Evolutionary conservation across 1,140 invertebrate genomes (phyloP).

Genomic region (Penaeus chinensis): DNA sequence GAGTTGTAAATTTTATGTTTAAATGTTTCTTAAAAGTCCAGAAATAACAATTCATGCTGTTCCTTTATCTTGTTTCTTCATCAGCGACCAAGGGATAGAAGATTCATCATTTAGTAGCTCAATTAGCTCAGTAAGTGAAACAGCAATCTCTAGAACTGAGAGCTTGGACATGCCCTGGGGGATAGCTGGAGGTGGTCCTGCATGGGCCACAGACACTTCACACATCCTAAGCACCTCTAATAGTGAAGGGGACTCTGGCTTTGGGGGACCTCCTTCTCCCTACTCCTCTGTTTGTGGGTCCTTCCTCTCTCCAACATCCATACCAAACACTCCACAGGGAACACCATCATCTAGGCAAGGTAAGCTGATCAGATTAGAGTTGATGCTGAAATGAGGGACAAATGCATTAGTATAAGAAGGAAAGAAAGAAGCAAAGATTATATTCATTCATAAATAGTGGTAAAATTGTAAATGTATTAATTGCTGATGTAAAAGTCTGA

Average conservation of each 20-base stretch:
- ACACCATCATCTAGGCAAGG: slow-evolving; percentile 57
- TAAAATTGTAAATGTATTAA: too few relatives aligned
- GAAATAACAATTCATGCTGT: too few relatives aligned
- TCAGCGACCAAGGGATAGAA: slow-evolving; percentile 66
- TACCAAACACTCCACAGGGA: slow-evolving; percentile 53
- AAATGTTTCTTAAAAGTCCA: too few relatives aligned
- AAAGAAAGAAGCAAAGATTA: neutral
- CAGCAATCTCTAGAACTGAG: slow-evolving; percentile 52
- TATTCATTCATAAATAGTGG: too few relatives aligned
- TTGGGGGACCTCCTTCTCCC: slow-evolving; percentile 64
- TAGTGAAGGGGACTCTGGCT: slow-evolving; percentile 65
- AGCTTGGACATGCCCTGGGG: slow-evolving; percentile 54
- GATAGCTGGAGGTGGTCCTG: neutral
- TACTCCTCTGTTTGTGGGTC: slow-evolving; percentile 59
- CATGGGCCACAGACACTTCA: slow-evolving; percentile 17
- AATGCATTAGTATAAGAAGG: neutral
- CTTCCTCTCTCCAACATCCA: slow-evolving; percentile 41
- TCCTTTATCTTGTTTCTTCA: slow-evolving; percentile 61
- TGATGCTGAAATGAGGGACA: neutral
- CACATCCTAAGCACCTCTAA: slow-evolving; percentile 32
- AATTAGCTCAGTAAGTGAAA: slow-evolving; percentile 65
- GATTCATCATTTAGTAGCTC: slow-evolving; percentile 66
- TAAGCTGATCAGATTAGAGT: neutral
- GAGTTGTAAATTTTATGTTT: too few relatives aligned
- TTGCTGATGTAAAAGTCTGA: too few relatives aligned